Evolutionary conservation across 1,140 invertebrate genomes (phyloP).

Genomic region (Drosophila funebris): DNA sequence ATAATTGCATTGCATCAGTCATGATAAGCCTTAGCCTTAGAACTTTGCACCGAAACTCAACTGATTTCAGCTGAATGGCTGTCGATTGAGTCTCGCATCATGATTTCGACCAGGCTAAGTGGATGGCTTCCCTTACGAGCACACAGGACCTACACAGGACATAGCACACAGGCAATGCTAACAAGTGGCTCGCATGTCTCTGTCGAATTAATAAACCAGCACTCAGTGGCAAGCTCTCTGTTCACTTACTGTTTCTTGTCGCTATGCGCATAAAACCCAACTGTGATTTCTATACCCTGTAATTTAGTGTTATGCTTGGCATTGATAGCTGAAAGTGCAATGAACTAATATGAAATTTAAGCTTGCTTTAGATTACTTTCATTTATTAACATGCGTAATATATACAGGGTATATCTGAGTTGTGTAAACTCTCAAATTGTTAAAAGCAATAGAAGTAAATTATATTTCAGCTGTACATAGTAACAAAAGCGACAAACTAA

Average conservation of each 20-base stretch:
- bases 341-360: no score
- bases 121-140: slow-evolving; percentile 24
- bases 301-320: no score
- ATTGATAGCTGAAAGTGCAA: not conserved
- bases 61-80: not conserved
- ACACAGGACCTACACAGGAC: not conserved
- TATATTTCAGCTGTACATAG: not conserved
- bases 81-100: slow-evolving; percentile 12
- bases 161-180: slow-evolving; percentile 1
- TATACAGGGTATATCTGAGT: no score
- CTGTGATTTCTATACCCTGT: slow-evolving; percentile 63
- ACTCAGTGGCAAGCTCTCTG: slow-evolving; percentile 32
- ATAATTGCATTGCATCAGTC: slow-evolving; percentile 35
- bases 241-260: slow-evolving; percentile 1
- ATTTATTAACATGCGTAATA: no score
- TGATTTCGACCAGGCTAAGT: slow-evolving; percentile 36
- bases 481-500: not conserved
- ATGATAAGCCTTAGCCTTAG: not conserved
- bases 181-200: slow-evolving; percentile 70
- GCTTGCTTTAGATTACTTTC: no score
- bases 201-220: slow-evolving; percentile 73
- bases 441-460: not conserved
- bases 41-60: not conserved
- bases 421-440: no score
- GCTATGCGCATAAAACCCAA: slow-evolving; percentile 64